Evolutionary conservation across 1,140 invertebrate species (phyloP), one percentile per base, ranked within the genome.

Genomic region (Zaprionus tsacasi): DNA sequence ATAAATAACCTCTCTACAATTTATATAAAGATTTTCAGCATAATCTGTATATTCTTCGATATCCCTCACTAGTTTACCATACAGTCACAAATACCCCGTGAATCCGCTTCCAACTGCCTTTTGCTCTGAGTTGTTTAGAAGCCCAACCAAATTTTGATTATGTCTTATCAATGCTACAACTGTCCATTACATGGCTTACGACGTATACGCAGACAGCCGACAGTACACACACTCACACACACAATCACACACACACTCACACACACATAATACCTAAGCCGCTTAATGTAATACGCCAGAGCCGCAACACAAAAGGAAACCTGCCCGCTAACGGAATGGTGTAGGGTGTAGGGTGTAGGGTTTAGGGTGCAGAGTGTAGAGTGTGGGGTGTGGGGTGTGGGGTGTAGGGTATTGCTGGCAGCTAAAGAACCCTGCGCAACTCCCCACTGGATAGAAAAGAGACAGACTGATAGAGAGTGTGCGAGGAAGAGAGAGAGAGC

Each of bases 241-340:
- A 57, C 27, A 56, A 15, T 36, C 40, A 43, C 33, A 36, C 13
- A 35, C 21, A 17, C 25, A 35, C 21, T 17, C 33, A 30, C 33
- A 54, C 45, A 25, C 13, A 59, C 21, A 40, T 33, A 63, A 38
- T 15, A 65, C 30, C 21, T 76, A 76, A 76, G 60, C 73, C 45
- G 68, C 60, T 76, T 76, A 70, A 65, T 45, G 43, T 76, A 70
- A 76, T 48, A 52, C 60, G 56, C 17, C 45, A n/a, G 27, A 56
- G 52, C n/a, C 38, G 52, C 38, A 38, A 35, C 68, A 76, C 60
- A 70, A 76, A 70, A 45, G 43, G 35, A 70, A 55, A 58, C 21
- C 54, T 27, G 10, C 8, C 36, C 8, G 38, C 11, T 33, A 35
- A 56, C 50, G 56, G 55, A 40, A 25, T 50, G 45, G 45, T n/a